A percentile compares a stretch with the other conserved stretches of the same genome.
phyloP scores from a whole-genome alignment of 53 echinoderm and acorn worm genomes.

The Zoroaster sp. region DNA sequence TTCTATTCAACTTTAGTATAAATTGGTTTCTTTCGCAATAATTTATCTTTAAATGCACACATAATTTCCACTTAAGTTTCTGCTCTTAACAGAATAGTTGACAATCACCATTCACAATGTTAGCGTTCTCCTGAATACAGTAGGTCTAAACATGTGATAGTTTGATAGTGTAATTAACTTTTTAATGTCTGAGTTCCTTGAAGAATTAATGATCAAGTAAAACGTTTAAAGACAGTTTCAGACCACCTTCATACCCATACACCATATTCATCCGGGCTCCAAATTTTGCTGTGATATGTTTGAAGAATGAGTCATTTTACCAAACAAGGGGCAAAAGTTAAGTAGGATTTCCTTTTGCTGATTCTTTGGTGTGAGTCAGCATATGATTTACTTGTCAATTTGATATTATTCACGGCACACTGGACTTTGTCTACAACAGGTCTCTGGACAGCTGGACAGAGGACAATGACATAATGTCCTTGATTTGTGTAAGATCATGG shows the following conservation, averaged over 20 bases:
- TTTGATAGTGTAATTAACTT: background rate
- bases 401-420: slow-evolving; percentile 39
- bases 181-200: background rate
- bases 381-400: slow-evolving; percentile 40
- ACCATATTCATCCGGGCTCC: too few relatives aligned
- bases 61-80: too few relatives aligned
- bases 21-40: too few relatives aligned
- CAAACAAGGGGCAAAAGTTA: slow-evolving; percentile 45
- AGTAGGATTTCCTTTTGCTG: slow-evolving; percentile 56
- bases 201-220: background rate
- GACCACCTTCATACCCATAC: background rate
- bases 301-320: slow-evolving; percentile 22
- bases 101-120: background rate
- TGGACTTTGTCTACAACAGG: background rate
- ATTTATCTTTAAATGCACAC: too few relatives aligned
- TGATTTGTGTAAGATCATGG: background rate
- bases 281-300: background rate
- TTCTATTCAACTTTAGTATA: too few relatives aligned
- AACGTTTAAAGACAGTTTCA: background rate
- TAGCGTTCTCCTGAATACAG: background rate
- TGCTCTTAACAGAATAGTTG: background rate
- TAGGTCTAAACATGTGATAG: background rate
- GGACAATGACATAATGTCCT: background rate
- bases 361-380: slow-evolving; percentile 32
- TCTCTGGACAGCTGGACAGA: background rate